phyloP scores from a whole-genome alignment of 2,113 vertebrate species.

The Ammodytes dubius region DNA sequence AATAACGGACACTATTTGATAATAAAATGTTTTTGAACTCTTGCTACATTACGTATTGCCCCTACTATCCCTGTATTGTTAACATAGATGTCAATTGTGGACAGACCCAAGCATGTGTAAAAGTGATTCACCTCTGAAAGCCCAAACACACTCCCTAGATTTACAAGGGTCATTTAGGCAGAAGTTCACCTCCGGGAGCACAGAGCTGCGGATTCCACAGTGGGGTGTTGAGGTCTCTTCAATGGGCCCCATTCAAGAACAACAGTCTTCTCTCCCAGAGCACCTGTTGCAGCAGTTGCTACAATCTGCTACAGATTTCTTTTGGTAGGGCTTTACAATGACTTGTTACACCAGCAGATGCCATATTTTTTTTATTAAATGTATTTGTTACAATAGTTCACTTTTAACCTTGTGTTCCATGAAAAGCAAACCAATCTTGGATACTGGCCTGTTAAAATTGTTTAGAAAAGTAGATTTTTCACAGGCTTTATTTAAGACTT shows the following conservation, averaged over 20 bases:
- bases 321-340: conserved; percentile 16
- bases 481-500: not conserved
- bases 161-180: conserved; percentile 75
- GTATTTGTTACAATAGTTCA: no score
- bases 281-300: conserved; percentile 79
- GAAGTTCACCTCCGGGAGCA: conserved; percentile 62
- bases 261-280: conserved; percentile 59
- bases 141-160: conserved; percentile 69
- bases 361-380: not conserved
- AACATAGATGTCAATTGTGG: conserved; percentile 43
- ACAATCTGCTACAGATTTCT: conserved; percentile 59
- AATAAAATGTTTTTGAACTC: not conserved
- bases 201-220: conserved; percentile 66
- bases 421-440: not conserved
- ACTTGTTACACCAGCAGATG: conserved; percentile 15
- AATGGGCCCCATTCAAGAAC: conserved; percentile 64
- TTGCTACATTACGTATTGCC: not conserved
- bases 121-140: conserved; percentile 64
- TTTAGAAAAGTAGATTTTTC: not conserved
- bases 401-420: not conserved
- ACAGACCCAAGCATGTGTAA: conserved; percentile 58
- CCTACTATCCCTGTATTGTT: not conserved
- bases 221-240: conserved; percentile 51
- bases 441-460: not conserved
- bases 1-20: not conserved